Evolutionary conservation across 2,888 invertebrate species (phyloP).

Genomic region (Oligia latruncula): DNA sequence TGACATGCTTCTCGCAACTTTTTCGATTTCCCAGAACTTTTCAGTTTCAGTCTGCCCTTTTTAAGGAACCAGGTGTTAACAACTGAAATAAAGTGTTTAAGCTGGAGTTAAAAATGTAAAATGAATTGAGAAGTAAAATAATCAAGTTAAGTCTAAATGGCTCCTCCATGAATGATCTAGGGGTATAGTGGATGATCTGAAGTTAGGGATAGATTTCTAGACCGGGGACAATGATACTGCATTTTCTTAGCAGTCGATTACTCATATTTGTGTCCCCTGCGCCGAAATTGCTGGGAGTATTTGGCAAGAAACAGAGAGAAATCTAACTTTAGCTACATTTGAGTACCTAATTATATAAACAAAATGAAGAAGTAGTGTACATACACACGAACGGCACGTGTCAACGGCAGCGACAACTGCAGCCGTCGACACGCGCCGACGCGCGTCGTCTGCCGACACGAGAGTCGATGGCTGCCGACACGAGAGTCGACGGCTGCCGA

Average conservation of each 20-base stretch:
- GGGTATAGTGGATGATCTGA: not conserved
- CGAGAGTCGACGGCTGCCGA: no score
- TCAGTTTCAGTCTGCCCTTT: constrained; percentile 11
- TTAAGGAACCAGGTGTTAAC: constrained; percentile 29
- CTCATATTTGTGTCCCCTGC: not conserved
- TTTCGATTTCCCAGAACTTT: constrained; percentile 22
- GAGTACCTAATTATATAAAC: not conserved
- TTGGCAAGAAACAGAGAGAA: not conserved
- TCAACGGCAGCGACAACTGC: no score
- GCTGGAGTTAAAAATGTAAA: constrained; percentile 21
- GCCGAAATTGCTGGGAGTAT: not conserved
- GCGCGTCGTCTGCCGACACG: no score
- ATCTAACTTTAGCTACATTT: not conserved
- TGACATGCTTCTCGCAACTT: constrained; percentile 13
- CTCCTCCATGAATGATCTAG: not conserved
- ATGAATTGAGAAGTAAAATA: constrained; percentile 6
- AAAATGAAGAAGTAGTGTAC: not conserved
- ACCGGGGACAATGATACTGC: not conserved
- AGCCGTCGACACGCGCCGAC: no score
- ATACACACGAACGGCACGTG: no score
- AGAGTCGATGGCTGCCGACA: no score
- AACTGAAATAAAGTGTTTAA: constrained; percentile 22
- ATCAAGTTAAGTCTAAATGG: not conserved
- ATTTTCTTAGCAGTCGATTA: not conserved
- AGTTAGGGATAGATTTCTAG: not conserved